Conservation (phyloP, 2,888 invertebrate genomes). For the Heteropelma amictum region DNA sequence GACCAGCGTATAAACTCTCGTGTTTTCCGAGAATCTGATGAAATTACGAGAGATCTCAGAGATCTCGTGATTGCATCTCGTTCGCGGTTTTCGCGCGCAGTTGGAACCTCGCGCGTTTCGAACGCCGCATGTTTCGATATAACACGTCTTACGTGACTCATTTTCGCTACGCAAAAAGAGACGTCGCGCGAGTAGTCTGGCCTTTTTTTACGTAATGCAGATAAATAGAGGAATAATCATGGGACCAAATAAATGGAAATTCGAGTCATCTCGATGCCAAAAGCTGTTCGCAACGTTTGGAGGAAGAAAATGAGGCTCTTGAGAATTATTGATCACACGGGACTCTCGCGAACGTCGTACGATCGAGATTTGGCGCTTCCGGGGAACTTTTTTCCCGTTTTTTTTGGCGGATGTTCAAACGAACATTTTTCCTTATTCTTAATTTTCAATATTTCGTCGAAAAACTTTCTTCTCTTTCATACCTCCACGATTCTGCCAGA, state of each 20-base stretch:
- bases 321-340: too few species aligned
- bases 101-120: conserved; percentile 36
- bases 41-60: conserved; percentile 22
- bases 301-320: too few species aligned
- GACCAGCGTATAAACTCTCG: conserved; percentile 18
- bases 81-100: conserved; percentile 38
- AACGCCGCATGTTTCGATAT: background rate
- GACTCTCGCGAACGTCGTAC: too few species aligned
- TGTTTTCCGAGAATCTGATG: conserved; percentile 50
- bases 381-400: too few species aligned
- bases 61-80: conserved; percentile 35
- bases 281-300: background rate
- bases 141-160: conserved; percentile 20
- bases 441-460: too few species aligned
- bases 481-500: too few species aligned
- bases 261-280: background rate
- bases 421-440: too few species aligned
- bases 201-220: conserved; percentile 16
- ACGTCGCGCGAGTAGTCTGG: background rate
- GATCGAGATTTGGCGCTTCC: too few species aligned
- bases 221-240: conserved; percentile 3
- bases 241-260: background rate
- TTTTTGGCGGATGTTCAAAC: too few species aligned
- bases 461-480: too few species aligned
- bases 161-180: conserved; percentile 4